A percentile compares a stretch with the other conserved stretches of the same genome.
phyloP scores from a whole-genome alignment of 2,888 invertebrate species.

The Drosophila nigricruria region DNA sequence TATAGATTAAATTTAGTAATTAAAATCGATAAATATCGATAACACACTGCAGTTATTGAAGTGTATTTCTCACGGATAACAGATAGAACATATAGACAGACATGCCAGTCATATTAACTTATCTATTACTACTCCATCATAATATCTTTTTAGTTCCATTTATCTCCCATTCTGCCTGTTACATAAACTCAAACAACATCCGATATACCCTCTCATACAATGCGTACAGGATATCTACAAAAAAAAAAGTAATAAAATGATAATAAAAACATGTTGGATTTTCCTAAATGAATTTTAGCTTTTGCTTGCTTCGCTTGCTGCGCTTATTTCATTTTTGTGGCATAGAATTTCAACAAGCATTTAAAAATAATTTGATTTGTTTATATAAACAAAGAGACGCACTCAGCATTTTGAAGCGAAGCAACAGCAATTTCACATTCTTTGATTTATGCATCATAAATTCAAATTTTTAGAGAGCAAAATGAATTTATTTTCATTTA shows the following conservation, averaged over 20 bases:
- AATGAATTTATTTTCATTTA: background rate
- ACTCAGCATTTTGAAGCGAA: background rate
- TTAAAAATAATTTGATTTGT: conserved; percentile 19
- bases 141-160: background rate
- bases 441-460: conserved; percentile 1
- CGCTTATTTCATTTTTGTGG: conserved; percentile 2
- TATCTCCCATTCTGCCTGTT: background rate
- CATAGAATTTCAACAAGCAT: background rate
- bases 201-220: background rate
- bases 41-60: background rate
- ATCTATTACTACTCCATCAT: background rate
- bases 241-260: background rate
- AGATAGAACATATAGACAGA: background rate
- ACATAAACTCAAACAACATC: too few species aligned
- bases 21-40: conserved; percentile 4
- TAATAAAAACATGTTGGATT: conserved; percentile 8
- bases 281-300: conserved; percentile 18
- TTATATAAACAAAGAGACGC: conserved; percentile 6
- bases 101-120: background rate
- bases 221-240: background rate
- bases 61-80: too few species aligned
- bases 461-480: background rate
- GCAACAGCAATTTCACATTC: background rate
- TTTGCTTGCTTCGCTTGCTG: conserved; percentile 8
- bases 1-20: too few species aligned